Evolutionary conservation across 2,888 invertebrate species (phyloP), one percentile per base, ranked within the genome.

Genomic region (Dynastes grantii): DNA sequence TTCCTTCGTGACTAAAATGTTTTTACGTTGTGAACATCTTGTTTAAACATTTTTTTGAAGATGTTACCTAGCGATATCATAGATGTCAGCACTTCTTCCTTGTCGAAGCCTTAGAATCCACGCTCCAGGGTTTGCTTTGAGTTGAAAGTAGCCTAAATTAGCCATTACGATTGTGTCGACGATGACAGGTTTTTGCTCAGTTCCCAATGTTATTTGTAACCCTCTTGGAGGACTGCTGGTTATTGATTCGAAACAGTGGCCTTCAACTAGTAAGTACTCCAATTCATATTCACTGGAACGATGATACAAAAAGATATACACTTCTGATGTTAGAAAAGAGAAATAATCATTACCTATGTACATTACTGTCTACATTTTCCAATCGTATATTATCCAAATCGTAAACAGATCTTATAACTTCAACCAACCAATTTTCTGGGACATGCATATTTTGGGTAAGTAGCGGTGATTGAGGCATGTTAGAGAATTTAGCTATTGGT

Each of bases 141-240:
- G 90, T 90, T 98, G 97, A 91, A 99, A 99, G 90, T 99, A 99
- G 13, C 99, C 99, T 83, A 99, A 91, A 90, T 99, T 99, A 5
- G 99, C 99, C 99, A 99, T 99, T n/a, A 99, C 99, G 84, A 99
- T 99, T 22, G 99, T 99, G 89, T 99, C 99, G 83, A 96, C 95
- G 82, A 94, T 91, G 5, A 94, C 92, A 0, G 95, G 94, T 79
- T 92, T 90, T n/a, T 91, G 91, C 80, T 94, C 93, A 0, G 97
- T 96, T 64, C 98, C 98, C 70, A 99, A 90, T 2, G 96, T 95
- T 79, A 99, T 95, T 90, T 99, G 99, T n/a, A 99, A 91, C 0
- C 99, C 99, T 82, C 99, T 92, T 0, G 99, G 99, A 0, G 98
- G 98, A 83, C 97, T 97, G 76, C 97, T 97, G 61, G 95, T 92